Percentiles rank a stretch among this genome's conserved stretches.
Conservation (phyloP, 2,113 vertebrate species). For the Forbesichthys agassizii region DNA sequence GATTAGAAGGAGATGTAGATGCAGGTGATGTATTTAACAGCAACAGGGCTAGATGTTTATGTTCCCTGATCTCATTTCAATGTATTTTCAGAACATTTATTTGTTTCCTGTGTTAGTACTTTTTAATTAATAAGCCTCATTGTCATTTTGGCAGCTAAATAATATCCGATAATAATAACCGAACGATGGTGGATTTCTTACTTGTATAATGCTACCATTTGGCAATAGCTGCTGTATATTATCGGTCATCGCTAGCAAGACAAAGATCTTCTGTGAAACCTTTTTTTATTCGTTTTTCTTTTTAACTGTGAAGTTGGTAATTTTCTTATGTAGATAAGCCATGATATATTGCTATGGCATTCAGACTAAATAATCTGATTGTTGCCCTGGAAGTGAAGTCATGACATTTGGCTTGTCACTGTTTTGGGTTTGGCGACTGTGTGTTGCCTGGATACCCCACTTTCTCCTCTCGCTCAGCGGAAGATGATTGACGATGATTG, state of each 20-base stretch:
- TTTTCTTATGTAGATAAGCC: conserved; percentile 15
- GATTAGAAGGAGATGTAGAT: conserved; percentile 45
- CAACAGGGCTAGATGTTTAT: background rate
- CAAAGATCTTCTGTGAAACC: background rate
- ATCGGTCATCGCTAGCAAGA: background rate
- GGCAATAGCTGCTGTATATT: conserved; percentile 5
- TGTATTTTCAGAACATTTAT: conserved; percentile 9
- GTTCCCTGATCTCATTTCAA: conserved; percentile 24
- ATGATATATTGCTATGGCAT: conserved; percentile 34
- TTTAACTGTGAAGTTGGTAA: conserved; percentile 9
- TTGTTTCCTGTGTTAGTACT: conserved; percentile 23
- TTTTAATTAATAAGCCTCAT: conserved; percentile 34
- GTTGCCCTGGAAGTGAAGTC: conserved; percentile 41
- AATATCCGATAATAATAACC: conserved; percentile 5
- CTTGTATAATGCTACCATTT: conserved; percentile 2
- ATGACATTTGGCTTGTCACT: conserved; percentile 26
- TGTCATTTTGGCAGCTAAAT: conserved; percentile 28
- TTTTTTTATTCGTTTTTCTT: background rate
- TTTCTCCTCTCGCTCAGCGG: conserved; percentile 34
- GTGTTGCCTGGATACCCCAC: conserved; percentile 57
- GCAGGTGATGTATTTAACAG: conserved; percentile 9
- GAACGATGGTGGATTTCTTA: conserved; percentile 15
- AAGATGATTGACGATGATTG: conserved; percentile 49
- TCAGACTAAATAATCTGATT: conserved; percentile 35
- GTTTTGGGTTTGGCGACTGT: conserved; percentile 43